Evolutionary conservation across 2,113 vertebrate genomes (phyloP).

Genomic region (Catharus minimus): DNA sequence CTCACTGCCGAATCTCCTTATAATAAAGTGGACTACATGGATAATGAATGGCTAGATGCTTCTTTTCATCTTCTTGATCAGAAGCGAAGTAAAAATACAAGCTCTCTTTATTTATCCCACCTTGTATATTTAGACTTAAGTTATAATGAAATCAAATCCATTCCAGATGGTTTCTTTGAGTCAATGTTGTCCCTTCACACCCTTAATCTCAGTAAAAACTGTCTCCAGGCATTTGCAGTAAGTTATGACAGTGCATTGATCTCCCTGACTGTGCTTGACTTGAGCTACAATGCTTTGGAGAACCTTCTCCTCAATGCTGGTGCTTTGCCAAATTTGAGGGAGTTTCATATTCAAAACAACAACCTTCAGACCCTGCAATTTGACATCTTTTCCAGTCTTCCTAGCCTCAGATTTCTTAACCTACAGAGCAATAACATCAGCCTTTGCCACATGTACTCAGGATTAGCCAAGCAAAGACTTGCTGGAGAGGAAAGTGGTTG

Average conservation of each 20-base stretch:
- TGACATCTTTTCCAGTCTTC: slow-evolving; percentile 75
- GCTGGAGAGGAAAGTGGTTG: slow-evolving; percentile 61
- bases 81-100: slow-evolving; percentile 22
- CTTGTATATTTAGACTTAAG: slow-evolving; percentile 89
- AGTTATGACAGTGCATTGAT: slow-evolving; percentile 44
- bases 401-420: slow-evolving; percentile 77
- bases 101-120: slow-evolving; percentile 42
- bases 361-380: slow-evolving; percentile 71
- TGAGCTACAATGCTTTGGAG: slow-evolving; percentile 85
- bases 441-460: slow-evolving; percentile 59
- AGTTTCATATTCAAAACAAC: slow-evolving; percentile 84
- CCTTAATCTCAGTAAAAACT: slow-evolving; percentile 92
- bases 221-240: slow-evolving; percentile 77
- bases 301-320: slow-evolving; percentile 68
- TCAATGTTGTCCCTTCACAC: slow-evolving; percentile 79
- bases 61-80: slow-evolving; percentile 11
- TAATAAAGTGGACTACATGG: slow-evolving; percentile 39
- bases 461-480: slow-evolving; percentile 1
- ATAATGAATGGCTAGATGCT: slow-evolving; percentile 26
- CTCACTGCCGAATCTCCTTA: slow-evolving; percentile 54
- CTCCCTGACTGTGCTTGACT: slow-evolving; percentile 76
- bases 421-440: slow-evolving; percentile 83
- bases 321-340: slow-evolving; percentile 68
- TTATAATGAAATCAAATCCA: slow-evolving; percentile 85
- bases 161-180: slow-evolving; percentile 81